Evolutionary conservation across 2,888 invertebrate species (phyloP).

Genomic region (Dioctria rufipes): DNA sequence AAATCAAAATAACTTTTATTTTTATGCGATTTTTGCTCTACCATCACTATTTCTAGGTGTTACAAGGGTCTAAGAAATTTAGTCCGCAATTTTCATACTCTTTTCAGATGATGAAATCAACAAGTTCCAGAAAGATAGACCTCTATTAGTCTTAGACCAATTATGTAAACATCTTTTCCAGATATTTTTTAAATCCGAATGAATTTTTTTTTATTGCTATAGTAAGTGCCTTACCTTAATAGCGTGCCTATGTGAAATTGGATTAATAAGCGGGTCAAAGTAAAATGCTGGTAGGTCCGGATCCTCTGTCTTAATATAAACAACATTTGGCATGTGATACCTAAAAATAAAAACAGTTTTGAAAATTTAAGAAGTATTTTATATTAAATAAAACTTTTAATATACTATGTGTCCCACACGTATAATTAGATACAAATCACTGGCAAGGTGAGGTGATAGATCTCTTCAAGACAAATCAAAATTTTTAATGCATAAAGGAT

Average conservation of each 20-base stretch:
- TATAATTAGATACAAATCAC: too few species aligned
- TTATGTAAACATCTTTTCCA: too few species aligned
- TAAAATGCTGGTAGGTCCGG: conserved; percentile 99
- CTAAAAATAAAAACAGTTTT: conserved; percentile 71
- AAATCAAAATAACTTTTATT: too few species aligned
- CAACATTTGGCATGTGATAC: conserved; percentile 99
- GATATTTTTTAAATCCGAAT: not conserved
- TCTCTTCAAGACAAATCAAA: not conserved
- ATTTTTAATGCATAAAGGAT: not conserved
- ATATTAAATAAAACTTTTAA: too few species aligned
- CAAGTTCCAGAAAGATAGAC: too few species aligned
- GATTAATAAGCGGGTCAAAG: conserved; percentile 99
- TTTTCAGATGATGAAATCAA: too few species aligned
- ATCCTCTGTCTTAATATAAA: conserved; percentile 99
- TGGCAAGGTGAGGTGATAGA: not conserved
- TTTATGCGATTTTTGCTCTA: too few species aligned
- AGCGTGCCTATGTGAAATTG: conserved; percentile 95
- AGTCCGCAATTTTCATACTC: too few species aligned
- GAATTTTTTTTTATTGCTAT: not conserved
- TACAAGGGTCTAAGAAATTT: too few species aligned
- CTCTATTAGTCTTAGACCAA: too few species aligned
- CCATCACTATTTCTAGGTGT: too few species aligned
- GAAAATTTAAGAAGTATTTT: not conserved
- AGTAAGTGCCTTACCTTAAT: conserved; percentile 75
- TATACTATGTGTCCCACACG: too few species aligned